A percentile compares a stretch with the other conserved stretches of the same genome.
Evolutionary conservation across 2,888 invertebrate species (phyloP).

Genomic region (Desoria tigrina): DNA sequence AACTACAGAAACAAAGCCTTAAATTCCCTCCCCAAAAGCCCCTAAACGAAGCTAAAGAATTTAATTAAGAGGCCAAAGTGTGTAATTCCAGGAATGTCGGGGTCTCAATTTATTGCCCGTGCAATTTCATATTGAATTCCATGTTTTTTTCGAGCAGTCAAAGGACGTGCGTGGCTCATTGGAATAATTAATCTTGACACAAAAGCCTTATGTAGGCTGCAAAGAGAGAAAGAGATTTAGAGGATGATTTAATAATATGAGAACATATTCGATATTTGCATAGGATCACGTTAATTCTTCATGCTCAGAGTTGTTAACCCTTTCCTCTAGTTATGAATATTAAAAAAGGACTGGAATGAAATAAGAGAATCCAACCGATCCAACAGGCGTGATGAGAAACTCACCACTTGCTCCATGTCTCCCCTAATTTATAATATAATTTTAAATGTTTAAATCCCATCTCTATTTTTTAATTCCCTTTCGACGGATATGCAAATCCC

Average conservation of each 20-base stretch:
- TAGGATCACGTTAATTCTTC: background rate
- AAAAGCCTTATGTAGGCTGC: background rate
- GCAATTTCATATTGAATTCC: too few relatives aligned
- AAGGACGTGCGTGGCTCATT: conserved; percentile 1
- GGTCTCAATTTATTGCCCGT: too few relatives aligned
- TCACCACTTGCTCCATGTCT: conserved; percentile 17
- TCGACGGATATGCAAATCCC: too few relatives aligned
- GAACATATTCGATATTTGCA: conserved; percentile 7
- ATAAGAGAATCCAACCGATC: background rate
- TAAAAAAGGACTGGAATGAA: conserved; percentile 6
- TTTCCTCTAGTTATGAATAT: conserved; percentile 19
- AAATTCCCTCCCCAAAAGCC: too few relatives aligned
- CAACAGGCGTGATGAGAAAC: conserved; percentile 18
- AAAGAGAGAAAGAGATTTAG: background rate
- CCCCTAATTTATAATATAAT: conserved; percentile 13
- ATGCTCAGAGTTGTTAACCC: background rate
- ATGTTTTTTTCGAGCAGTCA: background rate
- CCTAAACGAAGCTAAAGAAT: too few relatives aligned
- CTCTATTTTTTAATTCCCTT: too few relatives aligned
- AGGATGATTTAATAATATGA: conserved; percentile 3
- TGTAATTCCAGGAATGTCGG: too few relatives aligned
- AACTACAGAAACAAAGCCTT: too few relatives aligned
- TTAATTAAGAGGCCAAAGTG: too few relatives aligned
- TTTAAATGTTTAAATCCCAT: background rate
- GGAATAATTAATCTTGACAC: conserved; percentile 4